Evolutionary conservation across 2,113 vertebrate genomes (phyloP).

Genomic region (Chrysemys picta): DNA sequence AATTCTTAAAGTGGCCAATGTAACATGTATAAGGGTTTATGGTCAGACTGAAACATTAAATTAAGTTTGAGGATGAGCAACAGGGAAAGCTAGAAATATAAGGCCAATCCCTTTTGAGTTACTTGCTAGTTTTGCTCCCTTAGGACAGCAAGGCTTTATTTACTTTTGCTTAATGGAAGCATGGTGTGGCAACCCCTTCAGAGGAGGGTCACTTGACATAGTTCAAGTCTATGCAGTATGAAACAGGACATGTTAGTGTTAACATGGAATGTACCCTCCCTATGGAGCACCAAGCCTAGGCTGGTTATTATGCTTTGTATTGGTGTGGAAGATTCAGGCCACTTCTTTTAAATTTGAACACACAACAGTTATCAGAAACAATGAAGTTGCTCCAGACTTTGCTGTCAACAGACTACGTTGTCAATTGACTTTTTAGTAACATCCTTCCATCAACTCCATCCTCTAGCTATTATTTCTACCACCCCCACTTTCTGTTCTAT

Average conservation of each 20-base stretch:
- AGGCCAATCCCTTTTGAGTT: background rate
- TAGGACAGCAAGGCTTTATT: background rate
- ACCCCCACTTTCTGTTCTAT: background rate
- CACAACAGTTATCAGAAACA: background rate
- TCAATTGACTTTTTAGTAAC: background rate
- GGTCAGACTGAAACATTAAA: background rate
- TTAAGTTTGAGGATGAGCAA: background rate
- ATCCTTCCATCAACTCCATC: background rate
- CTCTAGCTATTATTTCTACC: background rate
- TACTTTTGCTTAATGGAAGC: background rate
- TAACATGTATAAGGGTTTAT: background rate
- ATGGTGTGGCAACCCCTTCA: background rate
- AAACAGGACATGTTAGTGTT: background rate
- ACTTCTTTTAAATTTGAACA: background rate
- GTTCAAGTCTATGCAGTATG: background rate
- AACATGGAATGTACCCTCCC: background rate
- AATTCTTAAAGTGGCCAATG: background rate
- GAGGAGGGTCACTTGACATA: background rate
- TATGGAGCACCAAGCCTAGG: too few relatives aligned
- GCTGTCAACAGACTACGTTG: background rate
- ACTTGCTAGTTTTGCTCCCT: background rate
- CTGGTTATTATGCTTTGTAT: background rate
- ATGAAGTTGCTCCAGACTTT: background rate
- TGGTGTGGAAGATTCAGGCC: background rate
- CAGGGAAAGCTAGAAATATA: background rate